Percentiles rank a stretch among this genome's conserved stretches.
These are phyloP conservation scores for Tortricodes alternella DNA, from an alignment of 2,888 invertebrate genomes.

Conservation along the genomic window DNA sequence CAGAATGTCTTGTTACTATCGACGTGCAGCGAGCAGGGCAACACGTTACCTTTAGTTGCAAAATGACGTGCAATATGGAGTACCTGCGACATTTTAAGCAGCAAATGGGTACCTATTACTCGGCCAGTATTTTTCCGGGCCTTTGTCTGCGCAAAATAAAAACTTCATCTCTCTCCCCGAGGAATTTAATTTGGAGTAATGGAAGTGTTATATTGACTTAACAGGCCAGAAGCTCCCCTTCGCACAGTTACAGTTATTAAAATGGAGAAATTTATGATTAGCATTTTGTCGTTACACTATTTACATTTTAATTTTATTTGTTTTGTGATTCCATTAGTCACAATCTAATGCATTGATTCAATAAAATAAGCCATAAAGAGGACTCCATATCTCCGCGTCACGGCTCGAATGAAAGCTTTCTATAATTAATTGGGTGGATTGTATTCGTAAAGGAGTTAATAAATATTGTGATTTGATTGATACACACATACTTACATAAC, in stretches of 20 bases:
- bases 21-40: conserved; percentile 2
- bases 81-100: too few species aligned
- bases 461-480: conserved; percentile 25
- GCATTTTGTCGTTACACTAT: conserved; percentile 77
- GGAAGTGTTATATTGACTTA: conserved; percentile 84
- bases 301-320: conserved; percentile 83
- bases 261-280: conserved; percentile 83
- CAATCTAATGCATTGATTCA: conserved; percentile 71
- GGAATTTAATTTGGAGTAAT: conserved; percentile 83
- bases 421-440: conserved; percentile 50
- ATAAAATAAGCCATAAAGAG: conserved; percentile 56
- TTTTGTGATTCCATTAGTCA: conserved; percentile 81
- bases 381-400: conserved; percentile 41
- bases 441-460: conserved; percentile 25
- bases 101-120: conserved; percentile 43
- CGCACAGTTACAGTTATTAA: conserved; percentile 80
- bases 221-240: conserved; percentile 80
- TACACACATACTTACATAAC: conserved; percentile 1
- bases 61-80: conserved; percentile 30
- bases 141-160: conserved; percentile 75
- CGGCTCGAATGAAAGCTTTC: conserved; percentile 39
- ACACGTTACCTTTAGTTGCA: conserved; percentile 33
- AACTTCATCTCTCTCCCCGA: conserved; percentile 80
- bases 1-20: conserved; percentile 8
- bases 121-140: conserved; percentile 61